Evolutionary conservation across 2,113 vertebrate genomes (phyloP).

Genomic region (Passer domesticus): DNA sequence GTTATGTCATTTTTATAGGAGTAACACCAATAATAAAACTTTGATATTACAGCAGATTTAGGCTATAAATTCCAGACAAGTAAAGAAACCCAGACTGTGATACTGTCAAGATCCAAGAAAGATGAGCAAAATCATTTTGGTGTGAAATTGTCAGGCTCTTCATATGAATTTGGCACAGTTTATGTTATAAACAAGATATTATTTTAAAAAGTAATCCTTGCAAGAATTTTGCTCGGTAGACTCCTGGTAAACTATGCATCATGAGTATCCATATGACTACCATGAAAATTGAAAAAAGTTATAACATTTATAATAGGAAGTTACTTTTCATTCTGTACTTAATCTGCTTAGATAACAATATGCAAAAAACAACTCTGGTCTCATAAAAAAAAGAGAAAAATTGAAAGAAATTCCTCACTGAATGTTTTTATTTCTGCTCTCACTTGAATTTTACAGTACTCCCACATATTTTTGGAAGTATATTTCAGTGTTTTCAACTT

Average conservation of each 20-base stretch:
- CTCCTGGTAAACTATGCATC: neutral
- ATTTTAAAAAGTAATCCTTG: neutral
- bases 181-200: neutral
- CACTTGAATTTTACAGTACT: neutral
- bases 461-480: neutral
- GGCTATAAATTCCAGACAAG: conserved; percentile 45
- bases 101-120: neutral
- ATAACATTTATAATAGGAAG: neutral
- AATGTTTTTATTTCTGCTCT: neutral
- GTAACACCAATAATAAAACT: conserved; percentile 44
- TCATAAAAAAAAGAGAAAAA: neutral
- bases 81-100: neutral
- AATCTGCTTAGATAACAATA: neutral
- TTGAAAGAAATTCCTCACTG: neutral
- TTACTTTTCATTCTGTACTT: conserved; percentile 3
- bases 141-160: neutral
- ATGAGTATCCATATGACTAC: neutral
- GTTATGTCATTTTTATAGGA: neutral
- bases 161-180: neutral
- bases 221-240: neutral
- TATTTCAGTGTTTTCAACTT: neutral
- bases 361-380: neutral
- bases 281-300: neutral
- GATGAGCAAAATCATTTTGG: neutral
- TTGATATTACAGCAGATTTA: conserved; percentile 34